phyloP scores from a whole-genome alignment of 35 echinoderm and acorn worm species.

The Strongylocentrotus purpuratus region DNA sequence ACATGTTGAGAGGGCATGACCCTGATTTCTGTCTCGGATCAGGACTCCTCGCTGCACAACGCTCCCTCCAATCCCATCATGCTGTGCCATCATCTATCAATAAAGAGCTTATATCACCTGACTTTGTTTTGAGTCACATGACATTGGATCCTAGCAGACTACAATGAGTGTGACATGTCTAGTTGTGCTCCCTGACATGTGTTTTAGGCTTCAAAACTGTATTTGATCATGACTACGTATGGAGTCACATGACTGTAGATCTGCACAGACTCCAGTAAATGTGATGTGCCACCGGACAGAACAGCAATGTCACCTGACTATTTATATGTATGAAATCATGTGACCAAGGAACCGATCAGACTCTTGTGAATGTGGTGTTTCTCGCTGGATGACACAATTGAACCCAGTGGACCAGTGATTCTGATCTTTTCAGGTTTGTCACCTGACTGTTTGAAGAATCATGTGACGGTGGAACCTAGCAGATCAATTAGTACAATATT shows the following conservation, averaged over 20 bases:
- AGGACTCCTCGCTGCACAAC: slow-evolving; percentile 73
- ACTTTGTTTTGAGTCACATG: not conserved
- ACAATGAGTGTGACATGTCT: not conserved
- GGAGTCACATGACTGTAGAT: not conserved
- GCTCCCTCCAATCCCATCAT: slow-evolving; percentile 57
- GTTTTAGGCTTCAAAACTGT: no score
- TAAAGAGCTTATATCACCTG: slow-evolving; percentile 14
- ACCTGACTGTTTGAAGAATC: no score
- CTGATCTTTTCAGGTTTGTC: no score
- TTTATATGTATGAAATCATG: not conserved
- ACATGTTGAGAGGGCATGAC: slow-evolving; percentile 59
- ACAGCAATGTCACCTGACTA: not conserved
- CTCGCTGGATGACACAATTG: no score
- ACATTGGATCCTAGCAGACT: slow-evolving; percentile 30
- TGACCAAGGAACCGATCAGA: not conserved
- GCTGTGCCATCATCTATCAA: slow-evolving; percentile 61
- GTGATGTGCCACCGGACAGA: not conserved
- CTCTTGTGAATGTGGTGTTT: no score
- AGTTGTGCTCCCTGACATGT: no score
- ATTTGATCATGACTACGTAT: not conserved
- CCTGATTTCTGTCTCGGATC: slow-evolving; percentile 71
- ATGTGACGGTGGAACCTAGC: no score
- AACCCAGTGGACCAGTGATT: no score
- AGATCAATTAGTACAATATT: no score
- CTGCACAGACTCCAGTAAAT: not conserved